phyloP scores from a whole-genome alignment of 2,888 invertebrate genomes.

The Zaprionus lineosus region DNA sequence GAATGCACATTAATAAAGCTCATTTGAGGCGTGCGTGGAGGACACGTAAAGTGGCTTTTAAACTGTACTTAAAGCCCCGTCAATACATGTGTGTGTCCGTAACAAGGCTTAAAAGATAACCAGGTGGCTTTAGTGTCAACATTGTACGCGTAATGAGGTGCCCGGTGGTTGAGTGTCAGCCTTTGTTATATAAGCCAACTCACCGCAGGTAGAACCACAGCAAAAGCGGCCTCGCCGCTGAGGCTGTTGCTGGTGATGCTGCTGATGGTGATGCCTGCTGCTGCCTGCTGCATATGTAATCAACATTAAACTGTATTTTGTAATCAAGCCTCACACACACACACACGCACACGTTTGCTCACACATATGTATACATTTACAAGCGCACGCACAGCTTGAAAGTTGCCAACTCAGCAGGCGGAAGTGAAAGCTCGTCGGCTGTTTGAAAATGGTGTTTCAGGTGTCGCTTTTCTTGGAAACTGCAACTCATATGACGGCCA shows the following conservation, averaged over 20 bases:
- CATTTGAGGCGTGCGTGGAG: too few species aligned
- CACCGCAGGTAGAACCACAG: conserved; percentile 36
- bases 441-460: conserved; percentile 65
- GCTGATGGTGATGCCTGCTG: conserved; percentile 38
- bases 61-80: conserved; percentile 14
- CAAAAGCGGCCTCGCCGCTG: conserved; percentile 4
- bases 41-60: too few species aligned
- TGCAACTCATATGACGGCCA: conserved; percentile 62
- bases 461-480: conserved; percentile 61
- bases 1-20: too few species aligned
- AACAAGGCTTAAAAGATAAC: conserved; percentile 23
- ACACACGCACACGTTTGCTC: conserved; percentile 8
- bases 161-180: conserved; percentile 14
- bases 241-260: conserved; percentile 7
- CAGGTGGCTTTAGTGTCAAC: conserved; percentile 62
- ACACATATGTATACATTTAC: conserved; percentile 3
- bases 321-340: conserved; percentile 62
- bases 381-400: conserved; percentile 27
- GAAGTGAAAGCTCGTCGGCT: conserved; percentile 65
- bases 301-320: conserved; percentile 78
- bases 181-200: conserved; percentile 50
- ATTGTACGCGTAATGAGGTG: conserved; percentile 72
- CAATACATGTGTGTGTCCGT: not conserved
- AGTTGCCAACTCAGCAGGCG: conserved; percentile 69
- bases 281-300: conserved; percentile 68